Evolutionary conservation across 2,888 invertebrate species (phyloP), one percentile per base, ranked within the genome.

Genomic region (Dexiosoma caninum): DNA sequence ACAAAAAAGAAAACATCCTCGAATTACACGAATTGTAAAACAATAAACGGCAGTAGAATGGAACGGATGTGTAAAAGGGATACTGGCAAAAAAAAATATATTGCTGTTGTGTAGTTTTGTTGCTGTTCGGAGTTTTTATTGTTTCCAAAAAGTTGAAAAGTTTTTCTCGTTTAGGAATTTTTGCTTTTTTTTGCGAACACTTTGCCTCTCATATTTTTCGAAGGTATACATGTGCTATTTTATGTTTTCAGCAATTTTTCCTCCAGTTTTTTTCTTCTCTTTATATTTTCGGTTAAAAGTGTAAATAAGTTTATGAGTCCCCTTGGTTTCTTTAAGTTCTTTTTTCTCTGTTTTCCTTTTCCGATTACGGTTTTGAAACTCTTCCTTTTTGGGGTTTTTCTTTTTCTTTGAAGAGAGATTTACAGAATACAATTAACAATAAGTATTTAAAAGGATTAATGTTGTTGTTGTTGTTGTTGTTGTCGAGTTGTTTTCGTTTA

Each of bases 51-150:
- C 7, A 30, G 35, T 30, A 27, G 57, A 57, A 57, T 46, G 64
- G 19, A 66, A 37, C 27, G 67, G 59, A 75, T 59, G 21, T 37
- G 37, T 7, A 42, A 49, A 59, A 44, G 67, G 67, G 27, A 59
- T 75, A 49, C 32, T 49, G 66, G 8, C 59, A 16, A 42, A 75
- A 42, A 44, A 21, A 12, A n/a, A 14, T 16, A 60, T 60, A 27
- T 60, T 35, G 21, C 19, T 19, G 32, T 51, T 60, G 7, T 32
- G 1, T 35, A 44, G 35, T 42, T 23, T 59, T 62, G n/a, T 23
- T 37, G 7, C 23, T 27, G 57, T 32, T 23, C 16, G 27, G 37
- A 51, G 2, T 57, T 10, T 32, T 57, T 59, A 16, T 37, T 59
- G 8, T 49, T 10, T 32, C 2, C n/a, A 19, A 46, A n/a, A n/a